Base-by-base conservation (phyloP, 2,888 invertebrate species). In the Oscheius myriophilus region DNA sequence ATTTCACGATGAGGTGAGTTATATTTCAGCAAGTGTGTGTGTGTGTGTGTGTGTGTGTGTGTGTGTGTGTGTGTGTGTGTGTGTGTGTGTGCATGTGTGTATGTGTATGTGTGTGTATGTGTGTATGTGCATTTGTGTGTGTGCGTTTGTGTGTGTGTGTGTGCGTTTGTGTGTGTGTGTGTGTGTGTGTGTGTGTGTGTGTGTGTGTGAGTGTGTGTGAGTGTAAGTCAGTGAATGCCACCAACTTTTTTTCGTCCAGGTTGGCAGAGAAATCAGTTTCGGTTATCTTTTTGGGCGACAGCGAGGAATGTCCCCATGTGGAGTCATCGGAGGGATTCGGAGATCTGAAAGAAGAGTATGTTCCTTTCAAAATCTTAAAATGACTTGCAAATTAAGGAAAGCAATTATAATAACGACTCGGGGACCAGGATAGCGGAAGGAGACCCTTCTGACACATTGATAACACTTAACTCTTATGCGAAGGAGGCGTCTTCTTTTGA, bases 1-100 rank as follows among this genome's bases (percentile, higher is more conserved):
- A 41, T 42, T 68, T 3, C 67, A 71, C 9, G 75, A 75, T 49
- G 69, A 70, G 39, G 61, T 75, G 3, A 69, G 64, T 51, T 41
- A n/a, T n/a, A n/a, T n/a, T n/a, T n/a, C n/a, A n/a, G n/a, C n/a
- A n/a, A n/a, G n/a, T n/a, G n/a, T n/a, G n/a, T n/a, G n/a, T n/a
- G n/a, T n/a, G n/a, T n/a, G n/a, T n/a, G n/a, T n/a, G n/a, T n/a
- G n/a, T n/a, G n/a, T n/a, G n/a, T n/a, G n/a, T n/a, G n/a, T n/a
- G n/a, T n/a, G n/a, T n/a, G n/a, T n/a, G n/a, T n/a, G n/a, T n/a
- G n/a, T n/a, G n/a, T n/a, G n/a, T n/a, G n/a, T n/a, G n/a, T n/a
- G n/a, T n/a, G n/a, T n/a, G n/a, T n/a, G n/a, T n/a, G n/a, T n/a
- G n/a, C n/a, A n/a, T n/a, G n/a, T n/a, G n/a, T n/a, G n/a, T n/a